Percentiles rank a stretch among this genome's conserved stretches.
Conservation (phyloP, 2,888 invertebrate genomes). For the Xestia xanthographa region DNA sequence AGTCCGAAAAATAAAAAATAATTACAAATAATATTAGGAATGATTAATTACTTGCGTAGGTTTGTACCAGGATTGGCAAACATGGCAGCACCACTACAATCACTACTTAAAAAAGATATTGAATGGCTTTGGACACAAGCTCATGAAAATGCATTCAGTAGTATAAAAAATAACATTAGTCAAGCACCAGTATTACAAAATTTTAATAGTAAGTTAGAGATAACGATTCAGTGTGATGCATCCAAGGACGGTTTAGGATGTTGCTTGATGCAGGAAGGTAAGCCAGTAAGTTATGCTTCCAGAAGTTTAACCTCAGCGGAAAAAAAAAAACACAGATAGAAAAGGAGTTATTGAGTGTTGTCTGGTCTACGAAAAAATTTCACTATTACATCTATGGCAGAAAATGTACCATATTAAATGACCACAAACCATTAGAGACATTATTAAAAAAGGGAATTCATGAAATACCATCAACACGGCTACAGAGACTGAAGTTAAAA, state of each 20-base stretch:
- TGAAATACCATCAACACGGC: constrained; percentile 45
- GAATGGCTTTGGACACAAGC: constrained; percentile 35
- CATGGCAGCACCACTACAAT: constrained; percentile 30
- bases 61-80: constrained; percentile 21
- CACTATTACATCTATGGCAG: constrained; percentile 25
- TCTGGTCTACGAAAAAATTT: constrained; percentile 68
- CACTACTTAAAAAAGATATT: constrained; percentile 50
- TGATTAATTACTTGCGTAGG: constrained; percentile 28
- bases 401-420: constrained; percentile 52
- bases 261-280: constrained; percentile 51
- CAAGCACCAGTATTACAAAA: constrained; percentile 30
- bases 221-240: constrained; percentile 48
- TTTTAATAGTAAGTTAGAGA: constrained; percentile 29
- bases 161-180: constrained; percentile 31
- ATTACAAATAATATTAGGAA: no score
- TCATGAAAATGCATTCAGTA: constrained; percentile 33
- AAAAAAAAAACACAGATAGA: constrained; percentile 74
- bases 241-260: constrained; percentile 44
- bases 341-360: constrained; percentile 75
- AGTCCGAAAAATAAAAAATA: no score
- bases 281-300: constrained; percentile 35
- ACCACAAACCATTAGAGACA: constrained; percentile 73
- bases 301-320: constrained; percentile 33
- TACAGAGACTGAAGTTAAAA: constrained; percentile 69
- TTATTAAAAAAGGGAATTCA: constrained; percentile 68